Base-by-base conservation (phyloP, 2,888 invertebrate species). In the Caenorhabditis zanzibari region DNA sequence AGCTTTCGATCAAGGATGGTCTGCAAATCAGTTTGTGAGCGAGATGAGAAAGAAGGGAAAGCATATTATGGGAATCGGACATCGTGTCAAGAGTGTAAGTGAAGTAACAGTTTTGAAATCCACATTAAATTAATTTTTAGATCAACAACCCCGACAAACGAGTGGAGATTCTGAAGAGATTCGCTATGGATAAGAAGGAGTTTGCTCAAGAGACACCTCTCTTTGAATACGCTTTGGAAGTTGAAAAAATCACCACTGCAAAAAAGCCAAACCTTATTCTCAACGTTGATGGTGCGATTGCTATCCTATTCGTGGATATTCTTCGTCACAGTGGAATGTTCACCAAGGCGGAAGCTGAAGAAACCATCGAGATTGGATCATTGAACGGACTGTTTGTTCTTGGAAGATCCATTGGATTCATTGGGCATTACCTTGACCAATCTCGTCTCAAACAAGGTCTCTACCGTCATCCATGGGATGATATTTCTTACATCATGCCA, bases 191-290 rank as follows among this genome's bases (percentile, higher is more conserved):
- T 79, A 95, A 96, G 92, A 97, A 97, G 94, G 76, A 85, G 35
- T 92, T 92, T 85, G 86, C 87, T 69, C 98, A 98, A 1, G 95
- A 96, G 3, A 96, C 96, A 88, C 98, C 98, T 0, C 94, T 99
- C n/a, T 95, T 98, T 14, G 95, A 96, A 85, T 99, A 97, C 93
- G 99, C 99, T 0, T 94, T 98, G 14, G 97, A 98, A 94, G 98
- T 99, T 44, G 99, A 99, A 92, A 97, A 98, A 92, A 97, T 99
- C 92, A 99, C 99, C 24, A 99, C 97, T 2, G 96, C 97, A 90
- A 99, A 99, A 95, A 99, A 99, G 94, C 99, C 99, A n/a, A 99
- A 99, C 94, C 95, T 99, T 77, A 99, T 99, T 93, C 95, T 99
- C 84, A 99, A 99, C 93, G 99, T 99, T 24, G 99, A 99, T 94